Percentiles rank a stretch among this genome's conserved stretches.
These are phyloP conservation scores for Amaurobius ferox DNA, from an alignment of 2,888 invertebrate genomes.

Conservation along the genomic window DNA sequence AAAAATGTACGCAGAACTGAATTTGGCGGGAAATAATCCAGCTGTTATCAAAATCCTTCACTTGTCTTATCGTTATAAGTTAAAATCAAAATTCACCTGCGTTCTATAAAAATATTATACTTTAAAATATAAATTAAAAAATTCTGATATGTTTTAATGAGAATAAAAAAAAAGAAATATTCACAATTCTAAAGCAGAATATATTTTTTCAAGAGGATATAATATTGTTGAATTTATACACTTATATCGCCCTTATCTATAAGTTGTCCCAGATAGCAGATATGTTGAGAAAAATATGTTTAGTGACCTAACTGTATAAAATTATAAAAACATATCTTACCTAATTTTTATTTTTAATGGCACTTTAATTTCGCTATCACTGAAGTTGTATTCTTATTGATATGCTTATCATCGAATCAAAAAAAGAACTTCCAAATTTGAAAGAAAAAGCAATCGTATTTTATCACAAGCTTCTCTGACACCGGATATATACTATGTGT, in stretches of 20 bases:
- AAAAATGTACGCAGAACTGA: no score
- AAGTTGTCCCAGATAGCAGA: neutral
- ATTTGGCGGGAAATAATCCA: no score
- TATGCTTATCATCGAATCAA: neutral
- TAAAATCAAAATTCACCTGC: neutral
- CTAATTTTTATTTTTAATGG: conserved; percentile 16
- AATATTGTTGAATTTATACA: no score
- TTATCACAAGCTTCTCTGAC: neutral
- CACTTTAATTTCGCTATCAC: conserved; percentile 9
- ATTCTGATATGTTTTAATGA: conserved; percentile 15
- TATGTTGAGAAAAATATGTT: neutral
- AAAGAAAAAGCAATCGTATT: neutral
- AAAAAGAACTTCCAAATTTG: neutral
- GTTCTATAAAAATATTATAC: neutral
- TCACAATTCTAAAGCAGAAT: neutral
- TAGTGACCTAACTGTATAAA: neutral
- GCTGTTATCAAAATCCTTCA: no score
- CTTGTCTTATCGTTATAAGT: neutral
- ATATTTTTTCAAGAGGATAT: neutral
- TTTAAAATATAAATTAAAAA: neutral
- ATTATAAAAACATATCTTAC: conserved; percentile 12
- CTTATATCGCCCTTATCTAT: neutral
- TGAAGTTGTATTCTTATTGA: neutral
- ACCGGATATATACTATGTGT: neutral
- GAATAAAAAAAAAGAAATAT: neutral